Evolutionary conservation across 2,888 invertebrate genomes (phyloP), one percentile per base, ranked within the genome.

Genomic region (Metacarcinus magister): DNA sequence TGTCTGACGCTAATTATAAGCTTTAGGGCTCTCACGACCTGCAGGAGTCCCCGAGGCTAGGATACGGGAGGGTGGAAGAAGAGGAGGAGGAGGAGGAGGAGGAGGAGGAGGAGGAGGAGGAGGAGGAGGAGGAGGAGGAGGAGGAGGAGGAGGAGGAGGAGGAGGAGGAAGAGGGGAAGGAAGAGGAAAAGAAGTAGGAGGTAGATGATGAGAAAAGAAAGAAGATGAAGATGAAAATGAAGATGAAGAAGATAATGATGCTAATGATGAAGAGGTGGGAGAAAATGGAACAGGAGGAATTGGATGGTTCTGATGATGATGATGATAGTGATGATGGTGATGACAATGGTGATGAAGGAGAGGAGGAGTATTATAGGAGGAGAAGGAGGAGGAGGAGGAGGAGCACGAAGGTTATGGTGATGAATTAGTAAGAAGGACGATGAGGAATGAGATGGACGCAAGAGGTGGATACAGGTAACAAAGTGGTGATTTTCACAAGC

Each of bases 1-100:
- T 67, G 67, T 67, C n/a, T 67, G 67, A 67, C 7, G 67, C 67
- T 67, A 67, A 67, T 67, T 67, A 67, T 67, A 67, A 67, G 67
- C 67, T 67, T 67, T 67, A 67, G 67, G 67, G 67, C 67, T 23
- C 67, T 67, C 67, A 67, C 23, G 67, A 16, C 23, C n/a, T 7
- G 67, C 23, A 5, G n/a, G n/a, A 67, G 67, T 67, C 67, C 67
- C 67, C 67, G n/a, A 67, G 67, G 67, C 0, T 5, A n/a, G n/a
- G 23, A n/a, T 67, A 67, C 0, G 67, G 19, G n/a, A n/a, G 67
- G 67, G 23, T 1, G 67, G 23, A 19, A 23, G 23, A 23, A 67
- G 1, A 23, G 19, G 67, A 23, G 23, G 67, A 23, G 2, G 16
- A 16, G 16, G 16, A 19, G 16, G 16, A 19, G 5, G 19, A 19